A percentile compares a stretch with the other conserved stretches of the same genome.
These are phyloP conservation scores for Pocillopora meandrina DNA, from an alignment of 92 coral and sea anemone genomes.

Conservation along the genomic window DNA sequence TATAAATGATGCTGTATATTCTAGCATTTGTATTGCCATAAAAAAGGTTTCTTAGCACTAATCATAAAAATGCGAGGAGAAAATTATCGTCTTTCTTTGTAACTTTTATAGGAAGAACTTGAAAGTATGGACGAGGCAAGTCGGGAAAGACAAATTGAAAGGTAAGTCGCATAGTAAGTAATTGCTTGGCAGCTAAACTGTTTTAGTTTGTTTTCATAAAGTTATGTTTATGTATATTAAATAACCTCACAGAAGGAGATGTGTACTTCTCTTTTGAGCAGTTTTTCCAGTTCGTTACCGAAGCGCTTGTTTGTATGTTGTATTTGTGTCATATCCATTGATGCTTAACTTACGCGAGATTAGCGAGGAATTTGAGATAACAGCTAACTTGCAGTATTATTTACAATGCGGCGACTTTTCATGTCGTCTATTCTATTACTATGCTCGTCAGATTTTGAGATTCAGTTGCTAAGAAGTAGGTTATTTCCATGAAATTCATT, in stretches of 20 bases:
- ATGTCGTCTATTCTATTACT: too few species aligned
- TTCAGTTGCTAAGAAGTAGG: too few species aligned
- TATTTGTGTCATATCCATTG: too few species aligned
- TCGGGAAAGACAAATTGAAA: conserved; percentile 72
- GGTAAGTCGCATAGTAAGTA: conserved; percentile 32
- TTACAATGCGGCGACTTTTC: too few species aligned
- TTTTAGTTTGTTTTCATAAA: neutral
- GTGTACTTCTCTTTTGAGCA: too few species aligned
- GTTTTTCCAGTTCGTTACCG: too few species aligned
- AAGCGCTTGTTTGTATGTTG: too few species aligned
- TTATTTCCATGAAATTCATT: too few species aligned
- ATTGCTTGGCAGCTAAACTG: neutral
- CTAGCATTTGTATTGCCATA: neutral
- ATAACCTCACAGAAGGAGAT: neutral
- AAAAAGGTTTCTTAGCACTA: neutral
- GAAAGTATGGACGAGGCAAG: conserved; percentile 79
- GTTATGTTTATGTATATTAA: neutral
- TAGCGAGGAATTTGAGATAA: too few species aligned
- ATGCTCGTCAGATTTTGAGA: too few species aligned
- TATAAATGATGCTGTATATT: neutral
- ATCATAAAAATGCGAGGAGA: neutral
- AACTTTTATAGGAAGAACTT: conserved; percentile 48
- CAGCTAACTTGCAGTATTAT: too few species aligned
- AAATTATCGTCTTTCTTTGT: neutral
- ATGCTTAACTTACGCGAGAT: too few species aligned